A percentile compares a stretch with the other conserved stretches of the same genome.
These are phyloP conservation scores for Malacosoma neustria DNA, from an alignment of 2,888 invertebrate genomes.

Conservation along the genomic window DNA sequence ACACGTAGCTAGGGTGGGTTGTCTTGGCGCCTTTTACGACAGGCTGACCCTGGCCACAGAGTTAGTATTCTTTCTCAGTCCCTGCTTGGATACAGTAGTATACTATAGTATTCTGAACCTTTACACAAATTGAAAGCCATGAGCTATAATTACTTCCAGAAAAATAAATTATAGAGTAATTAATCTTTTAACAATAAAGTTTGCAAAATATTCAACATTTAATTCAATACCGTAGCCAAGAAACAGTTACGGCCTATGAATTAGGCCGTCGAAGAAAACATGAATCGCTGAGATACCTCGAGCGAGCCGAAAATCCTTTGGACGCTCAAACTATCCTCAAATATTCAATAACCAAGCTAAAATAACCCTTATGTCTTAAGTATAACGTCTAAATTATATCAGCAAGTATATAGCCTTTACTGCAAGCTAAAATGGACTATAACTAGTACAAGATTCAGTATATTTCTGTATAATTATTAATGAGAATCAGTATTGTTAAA, in stretches of 20 bases:
- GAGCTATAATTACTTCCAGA: neutral
- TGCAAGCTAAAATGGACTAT: neutral
- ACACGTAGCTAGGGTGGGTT: too few relatives aligned
- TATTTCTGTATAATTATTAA: conserved; percentile 2
- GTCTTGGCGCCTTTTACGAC: too few relatives aligned
- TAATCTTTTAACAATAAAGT: neutral
- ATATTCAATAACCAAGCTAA: conserved; percentile 13
- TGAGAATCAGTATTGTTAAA: conserved; percentile 28
- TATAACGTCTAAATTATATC: conserved; percentile 20
- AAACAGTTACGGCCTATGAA: conserved; percentile 23
- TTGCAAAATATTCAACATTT: neutral
- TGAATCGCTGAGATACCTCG: conserved; percentile 39
- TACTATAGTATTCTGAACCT: too few relatives aligned
- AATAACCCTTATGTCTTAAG: conserved; percentile 24
- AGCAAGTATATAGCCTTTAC: neutral
- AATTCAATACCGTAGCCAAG: conserved; percentile 10
- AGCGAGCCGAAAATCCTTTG: conserved; percentile 31
- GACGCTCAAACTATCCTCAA: conserved; percentile 24
- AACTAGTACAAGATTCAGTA: neutral
- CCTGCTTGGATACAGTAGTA: too few relatives aligned
- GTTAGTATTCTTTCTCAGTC: too few relatives aligned
- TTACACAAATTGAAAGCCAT: neutral
- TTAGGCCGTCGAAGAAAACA: conserved; percentile 25
- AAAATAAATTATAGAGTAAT: neutral
- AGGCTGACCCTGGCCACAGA: too few relatives aligned